Conservation (phyloP, 1,140 invertebrate genomes). For the Capitella teleta region DNA sequence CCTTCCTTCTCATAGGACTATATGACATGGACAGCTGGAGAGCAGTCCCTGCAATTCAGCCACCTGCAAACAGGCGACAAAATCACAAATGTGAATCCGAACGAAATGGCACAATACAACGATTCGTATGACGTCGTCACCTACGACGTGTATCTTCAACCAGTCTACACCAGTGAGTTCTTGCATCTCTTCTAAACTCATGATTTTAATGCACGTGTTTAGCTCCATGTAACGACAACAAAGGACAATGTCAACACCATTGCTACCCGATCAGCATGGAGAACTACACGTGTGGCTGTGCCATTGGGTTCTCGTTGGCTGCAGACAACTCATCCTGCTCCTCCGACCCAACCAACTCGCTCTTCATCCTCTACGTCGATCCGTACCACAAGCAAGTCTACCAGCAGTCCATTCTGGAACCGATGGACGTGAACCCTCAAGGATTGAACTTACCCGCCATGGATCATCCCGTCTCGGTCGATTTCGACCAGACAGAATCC, state of each 20-base stretch:
- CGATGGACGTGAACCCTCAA: neutral
- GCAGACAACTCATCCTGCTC: neutral
- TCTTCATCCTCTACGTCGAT: neutral
- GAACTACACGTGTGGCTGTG: neutral
- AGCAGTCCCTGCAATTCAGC: neutral
- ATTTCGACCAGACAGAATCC: neutral
- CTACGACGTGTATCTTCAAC: neutral
- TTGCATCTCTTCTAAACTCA: neutral
- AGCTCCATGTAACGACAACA: neutral
- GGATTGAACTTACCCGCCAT: neutral
- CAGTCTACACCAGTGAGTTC: neutral
- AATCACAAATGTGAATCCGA: neutral
- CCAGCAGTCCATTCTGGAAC: neutral
- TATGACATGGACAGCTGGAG: neutral
- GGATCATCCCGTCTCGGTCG: neutral
- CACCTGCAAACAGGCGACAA: neutral
- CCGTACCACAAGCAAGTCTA: conserved; percentile 1
- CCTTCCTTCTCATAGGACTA: neutral
- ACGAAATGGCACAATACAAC: neutral
- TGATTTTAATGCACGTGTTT: neutral
- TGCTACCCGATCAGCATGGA: neutral
- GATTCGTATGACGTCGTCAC: conserved; percentile 2
- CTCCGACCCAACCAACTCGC: neutral
- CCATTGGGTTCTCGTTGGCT: conserved; percentile 1
- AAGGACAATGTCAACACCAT: neutral